A percentile compares a stretch with the other conserved stretches of the same genome.
Conservation (phyloP, 1,140 invertebrate genomes). For the Apis cerana region DNA sequence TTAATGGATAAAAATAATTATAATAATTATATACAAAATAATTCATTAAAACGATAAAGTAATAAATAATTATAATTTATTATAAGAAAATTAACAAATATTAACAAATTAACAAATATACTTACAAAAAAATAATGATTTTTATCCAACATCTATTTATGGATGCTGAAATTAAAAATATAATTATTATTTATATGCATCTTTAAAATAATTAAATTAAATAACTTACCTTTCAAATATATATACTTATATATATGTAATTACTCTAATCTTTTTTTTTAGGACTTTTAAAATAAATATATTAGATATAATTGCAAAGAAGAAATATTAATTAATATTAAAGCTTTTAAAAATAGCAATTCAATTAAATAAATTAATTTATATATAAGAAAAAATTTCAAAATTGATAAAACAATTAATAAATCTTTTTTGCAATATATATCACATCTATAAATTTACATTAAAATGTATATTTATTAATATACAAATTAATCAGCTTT, state of each 20-base stretch:
- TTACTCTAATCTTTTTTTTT: neutral
- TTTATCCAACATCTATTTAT: too few species aligned
- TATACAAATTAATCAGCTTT: conserved; percentile 85
- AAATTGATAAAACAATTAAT: neutral
- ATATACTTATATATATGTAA: neutral
- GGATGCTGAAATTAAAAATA: neutral
- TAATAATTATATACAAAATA: conserved; percentile 23
- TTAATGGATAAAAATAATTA: conserved; percentile 37
- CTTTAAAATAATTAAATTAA: neutral
- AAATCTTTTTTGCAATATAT: conserved; percentile 26
- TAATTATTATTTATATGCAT: neutral
- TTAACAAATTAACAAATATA: too few species aligned
- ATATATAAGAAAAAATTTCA: neutral
- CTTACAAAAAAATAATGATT: too few species aligned
- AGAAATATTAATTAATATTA: conserved; percentile 1
- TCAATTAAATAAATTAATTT: neutral
- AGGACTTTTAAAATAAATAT: conserved; percentile 3
- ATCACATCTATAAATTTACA: conserved; percentile 11
- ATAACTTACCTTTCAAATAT: neutral
- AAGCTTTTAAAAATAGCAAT: neutral
- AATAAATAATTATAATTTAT: neutral
- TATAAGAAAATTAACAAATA: too few species aligned
- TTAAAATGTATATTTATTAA: conserved; percentile 71
- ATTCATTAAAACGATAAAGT: neutral
- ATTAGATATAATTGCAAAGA: neutral